phyloP scores from a whole-genome alignment of 2,113 vertebrate species.

The Seriola dumerili region DNA sequence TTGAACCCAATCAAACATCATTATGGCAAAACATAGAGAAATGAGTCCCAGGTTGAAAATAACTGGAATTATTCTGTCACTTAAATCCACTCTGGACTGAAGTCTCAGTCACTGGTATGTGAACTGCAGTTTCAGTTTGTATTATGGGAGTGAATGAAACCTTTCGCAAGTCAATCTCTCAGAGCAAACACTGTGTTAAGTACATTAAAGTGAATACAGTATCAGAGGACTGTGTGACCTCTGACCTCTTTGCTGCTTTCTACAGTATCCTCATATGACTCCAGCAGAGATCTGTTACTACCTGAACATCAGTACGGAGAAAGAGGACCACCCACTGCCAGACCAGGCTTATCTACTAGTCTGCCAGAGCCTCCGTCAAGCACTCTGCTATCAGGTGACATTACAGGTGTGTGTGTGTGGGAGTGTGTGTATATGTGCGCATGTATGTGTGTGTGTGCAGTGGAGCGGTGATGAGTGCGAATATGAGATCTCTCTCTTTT shows the following conservation, averaged over 20 bases:
- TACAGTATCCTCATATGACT: slow-evolving; percentile 51
- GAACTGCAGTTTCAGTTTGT: slow-evolving; percentile 33
- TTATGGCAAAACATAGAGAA: slow-evolving; percentile 18
- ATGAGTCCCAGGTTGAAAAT: slow-evolving; percentile 27
- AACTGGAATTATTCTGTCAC: slow-evolving; percentile 25
- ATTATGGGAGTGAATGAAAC: slow-evolving; percentile 17
- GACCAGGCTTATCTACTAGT: slow-evolving; percentile 53
- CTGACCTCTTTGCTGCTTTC: slow-evolving; percentile 27
- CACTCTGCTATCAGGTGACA: slow-evolving; percentile 66
- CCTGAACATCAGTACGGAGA: slow-evolving; percentile 45
- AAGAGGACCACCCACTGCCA: slow-evolving; percentile 55
- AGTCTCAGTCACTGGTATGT: slow-evolving; percentile 2
- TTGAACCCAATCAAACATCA: slow-evolving; percentile 50
- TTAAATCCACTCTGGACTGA: slow-evolving; percentile 18
- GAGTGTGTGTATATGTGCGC: slow-evolving; percentile 40
- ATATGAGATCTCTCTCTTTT: slow-evolving; percentile 43
- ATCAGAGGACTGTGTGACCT: slow-evolving; percentile 17
- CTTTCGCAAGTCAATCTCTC: not conserved
- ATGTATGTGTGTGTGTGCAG: slow-evolving; percentile 25
- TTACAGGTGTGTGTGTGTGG: slow-evolving; percentile 55
- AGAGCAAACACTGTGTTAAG: slow-evolving; percentile 7
- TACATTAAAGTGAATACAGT: slow-evolving; percentile 12
- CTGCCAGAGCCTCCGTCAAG: slow-evolving; percentile 53
- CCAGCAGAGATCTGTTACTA: slow-evolving; percentile 40
- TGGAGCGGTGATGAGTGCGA: slow-evolving; percentile 41